These are phyloP conservation scores for Camptogramma bilineatum DNA, from an alignment of 2,888 invertebrate species.

Conservation along the genomic window DNA sequence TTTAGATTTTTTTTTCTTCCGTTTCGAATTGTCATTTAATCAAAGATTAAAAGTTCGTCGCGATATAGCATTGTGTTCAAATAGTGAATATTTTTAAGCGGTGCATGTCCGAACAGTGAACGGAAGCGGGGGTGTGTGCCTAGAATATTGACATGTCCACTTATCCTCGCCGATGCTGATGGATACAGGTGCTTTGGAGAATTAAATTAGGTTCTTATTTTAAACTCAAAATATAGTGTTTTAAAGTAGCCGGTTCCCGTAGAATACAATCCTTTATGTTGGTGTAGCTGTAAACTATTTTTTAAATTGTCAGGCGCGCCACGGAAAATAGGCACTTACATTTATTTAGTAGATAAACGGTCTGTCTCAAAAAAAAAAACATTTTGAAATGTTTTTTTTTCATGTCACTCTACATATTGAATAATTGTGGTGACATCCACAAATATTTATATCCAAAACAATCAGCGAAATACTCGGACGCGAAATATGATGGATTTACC, in stretches of 20 bases:
- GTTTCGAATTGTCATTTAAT: constrained; percentile 35
- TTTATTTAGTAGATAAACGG: background rate
- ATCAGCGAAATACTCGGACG: too few relatives aligned
- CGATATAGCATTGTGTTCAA: constrained; percentile 55
- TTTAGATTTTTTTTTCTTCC: background rate
- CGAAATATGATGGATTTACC: too few relatives aligned
- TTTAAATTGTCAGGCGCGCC: background rate
- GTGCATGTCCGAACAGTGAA: constrained; percentile 69
- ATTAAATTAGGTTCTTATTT: constrained; percentile 33
- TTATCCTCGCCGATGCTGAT: constrained; percentile 43
- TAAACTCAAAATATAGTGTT: constrained; percentile 14
- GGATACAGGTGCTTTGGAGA: constrained; percentile 44
- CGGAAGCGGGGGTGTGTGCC: constrained; percentile 73
- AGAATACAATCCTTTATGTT: constrained; percentile 20
- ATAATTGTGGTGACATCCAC: too few relatives aligned
- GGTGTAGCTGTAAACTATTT: background rate
- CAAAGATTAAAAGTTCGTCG: constrained; percentile 55
- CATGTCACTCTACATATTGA: too few relatives aligned
- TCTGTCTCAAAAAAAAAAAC: background rate
- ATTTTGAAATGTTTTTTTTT: too few relatives aligned
- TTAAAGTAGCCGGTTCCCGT: constrained; percentile 5
- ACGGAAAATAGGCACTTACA: too few relatives aligned
- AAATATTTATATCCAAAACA: too few relatives aligned
- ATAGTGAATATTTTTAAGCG: constrained; percentile 73
- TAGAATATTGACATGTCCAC: constrained; percentile 65